Evolutionary conservation across 2,888 invertebrate genomes (phyloP).

Genomic region (Scaeva pyrastri): DNA sequence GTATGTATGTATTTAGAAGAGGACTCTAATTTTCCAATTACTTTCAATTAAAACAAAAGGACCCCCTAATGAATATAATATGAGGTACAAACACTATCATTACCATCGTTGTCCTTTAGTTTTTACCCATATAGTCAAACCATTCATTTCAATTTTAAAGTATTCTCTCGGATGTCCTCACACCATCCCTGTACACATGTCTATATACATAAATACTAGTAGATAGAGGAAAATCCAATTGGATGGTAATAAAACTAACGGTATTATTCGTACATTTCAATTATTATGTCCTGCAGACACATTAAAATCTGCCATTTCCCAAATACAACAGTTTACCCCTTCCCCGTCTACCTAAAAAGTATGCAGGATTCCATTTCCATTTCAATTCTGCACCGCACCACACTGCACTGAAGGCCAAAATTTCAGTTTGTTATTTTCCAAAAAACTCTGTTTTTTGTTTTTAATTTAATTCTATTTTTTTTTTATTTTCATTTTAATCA

Average conservation of each 20-base stretch:
- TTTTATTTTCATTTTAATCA: constrained; percentile 41
- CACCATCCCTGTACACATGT: not conserved
- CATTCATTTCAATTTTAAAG: constrained; percentile 60
- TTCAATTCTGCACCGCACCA: no score
- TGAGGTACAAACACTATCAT: not conserved
- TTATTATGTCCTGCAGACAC: constrained; percentile 71
- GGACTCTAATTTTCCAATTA: constrained; percentile 57
- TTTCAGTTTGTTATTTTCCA: constrained; percentile 35
- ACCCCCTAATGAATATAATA: constrained; percentile 11
- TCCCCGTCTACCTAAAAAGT: not conserved
- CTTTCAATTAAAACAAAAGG: constrained; percentile 60
- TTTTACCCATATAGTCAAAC: not conserved
- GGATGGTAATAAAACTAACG: constrained; percentile 45
- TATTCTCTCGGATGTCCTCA: not conserved
- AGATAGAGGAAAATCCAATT: constrained; percentile 35
- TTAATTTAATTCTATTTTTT: not conserved
- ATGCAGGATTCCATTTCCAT: not conserved
- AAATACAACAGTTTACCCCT: not conserved
- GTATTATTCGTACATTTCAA: constrained; percentile 68
- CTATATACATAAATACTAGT: not conserved
- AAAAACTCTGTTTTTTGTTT: constrained; percentile 10
- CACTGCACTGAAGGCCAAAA: not conserved
- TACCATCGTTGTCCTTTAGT: not conserved
- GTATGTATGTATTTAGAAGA: not conserved
- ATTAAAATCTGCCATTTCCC: constrained; percentile 64